Percentiles rank a stretch among this genome's conserved stretches.
Evolutionary conservation across 2,113 vertebrate genomes (phyloP).

Genomic region (Sinocyclocheilus grahami): DNA sequence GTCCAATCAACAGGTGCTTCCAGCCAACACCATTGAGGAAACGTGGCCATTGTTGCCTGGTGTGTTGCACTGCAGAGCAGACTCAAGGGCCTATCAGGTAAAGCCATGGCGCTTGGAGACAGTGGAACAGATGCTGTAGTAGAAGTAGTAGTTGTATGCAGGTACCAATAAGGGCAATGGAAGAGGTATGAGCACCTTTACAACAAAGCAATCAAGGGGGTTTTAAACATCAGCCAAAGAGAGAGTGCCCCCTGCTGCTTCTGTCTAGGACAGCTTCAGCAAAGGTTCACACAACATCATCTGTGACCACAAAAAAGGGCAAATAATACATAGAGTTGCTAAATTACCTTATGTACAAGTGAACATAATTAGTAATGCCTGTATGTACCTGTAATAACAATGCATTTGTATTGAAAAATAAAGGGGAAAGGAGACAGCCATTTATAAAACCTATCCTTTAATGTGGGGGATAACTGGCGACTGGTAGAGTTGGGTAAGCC

Average conservation of each 20-base stretch:
- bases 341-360: background rate
- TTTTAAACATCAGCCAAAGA: conserved; percentile 71
- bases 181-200: conserved; percentile 74
- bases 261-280: conserved; percentile 62
- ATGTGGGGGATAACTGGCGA: background rate
- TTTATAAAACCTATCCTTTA: conserved; percentile 26
- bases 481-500: conserved; percentile 10
- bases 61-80: conserved; percentile 73
- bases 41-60: conserved; percentile 67
- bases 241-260: conserved; percentile 62
- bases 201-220: conserved; percentile 72
- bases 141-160: conserved; percentile 61
- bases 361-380: background rate
- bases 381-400: no score
- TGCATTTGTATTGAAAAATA: background rate
- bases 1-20: conserved; percentile 64
- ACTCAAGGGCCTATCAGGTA: conserved; percentile 66
- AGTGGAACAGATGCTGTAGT: conserved; percentile 70
- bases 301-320: background rate
- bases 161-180: conserved; percentile 73
- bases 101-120: conserved; percentile 70
- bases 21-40: conserved; percentile 70
- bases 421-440: background rate
- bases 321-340: background rate
- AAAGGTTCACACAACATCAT: conserved; percentile 54